Conservation (phyloP, 2,113 vertebrate species). For the Strigops habroptila region DNA sequence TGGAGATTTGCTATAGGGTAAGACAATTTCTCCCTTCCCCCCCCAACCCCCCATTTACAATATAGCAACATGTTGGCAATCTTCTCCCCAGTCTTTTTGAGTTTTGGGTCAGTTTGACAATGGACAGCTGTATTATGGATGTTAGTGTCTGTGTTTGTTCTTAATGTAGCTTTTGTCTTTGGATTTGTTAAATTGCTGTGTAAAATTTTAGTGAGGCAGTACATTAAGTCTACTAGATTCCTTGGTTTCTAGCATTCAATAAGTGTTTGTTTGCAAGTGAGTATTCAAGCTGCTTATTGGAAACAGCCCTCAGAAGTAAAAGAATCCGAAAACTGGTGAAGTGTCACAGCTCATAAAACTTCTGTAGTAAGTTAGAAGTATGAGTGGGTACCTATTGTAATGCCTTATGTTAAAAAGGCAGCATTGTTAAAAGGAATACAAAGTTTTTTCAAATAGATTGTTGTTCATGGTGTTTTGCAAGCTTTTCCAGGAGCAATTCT, state of each 20-base stretch:
- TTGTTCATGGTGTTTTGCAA: background rate
- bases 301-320: background rate
- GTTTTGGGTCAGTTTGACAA: background rate
- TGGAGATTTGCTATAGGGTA: background rate
- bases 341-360: background rate
- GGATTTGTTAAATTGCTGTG: background rate
- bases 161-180: background rate
- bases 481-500: background rate
- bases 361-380: background rate
- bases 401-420: background rate
- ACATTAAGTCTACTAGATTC: background rate
- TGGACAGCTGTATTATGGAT: background rate
- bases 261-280: background rate
- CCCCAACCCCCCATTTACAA: fast-evolving
- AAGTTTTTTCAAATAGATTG: background rate
- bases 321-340: background rate
- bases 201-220: background rate
- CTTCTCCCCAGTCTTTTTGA: background rate
- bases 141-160: background rate
- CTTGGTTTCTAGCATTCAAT: background rate
- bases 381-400: background rate
- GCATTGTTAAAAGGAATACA: background rate
- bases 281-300: background rate
- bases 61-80: background rate
- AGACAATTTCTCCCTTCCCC: fast-evolving